Base-by-base conservation (phyloP, 2,888 invertebrate genomes). In the Nemapogon koenigi region DNA sequence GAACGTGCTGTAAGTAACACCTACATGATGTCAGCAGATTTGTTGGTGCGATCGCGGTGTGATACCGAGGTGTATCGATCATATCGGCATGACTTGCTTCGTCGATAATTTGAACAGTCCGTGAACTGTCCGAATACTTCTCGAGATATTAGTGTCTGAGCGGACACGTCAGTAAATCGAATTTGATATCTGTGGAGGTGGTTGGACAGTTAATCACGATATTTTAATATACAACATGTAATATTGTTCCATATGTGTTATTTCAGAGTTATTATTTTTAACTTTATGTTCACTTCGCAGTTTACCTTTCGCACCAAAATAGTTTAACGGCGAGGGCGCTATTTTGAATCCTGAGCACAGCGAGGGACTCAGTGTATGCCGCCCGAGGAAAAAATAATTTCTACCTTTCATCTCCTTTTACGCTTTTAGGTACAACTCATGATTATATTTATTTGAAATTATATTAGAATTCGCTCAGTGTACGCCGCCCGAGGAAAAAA, bases 11-110 rank as follows among this genome's bases (percentile, higher is more conserved):
- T 57, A 58, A 59, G 54, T 61, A 59, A 71, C 70, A 72, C 71
- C 66, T 63, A 62, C 58, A 50, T 76, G 76, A 78, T 56, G 64
- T 72, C 70, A 73, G 75, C 76, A 69, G 55, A 17, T 16, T 39
- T 39, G 62, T 68, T 69, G 57, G 67, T 39, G 62, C 71, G 76
- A 75, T 76, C 73, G 70, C 72, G 63, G 63, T 67, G 58, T 71
- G 76, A 76, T 75, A 75, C 72, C 61, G 45, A 52, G 29, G 63
- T 62, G 49, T 62, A 72, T 73, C 70, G 76, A 78, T 73, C 66
- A 47, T 63, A 75, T 73, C 76, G 59, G 52, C 45, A 54, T 78
- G 76, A 78, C 78, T 55, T 46, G 75, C 75, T 56, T 51, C 70
- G 72, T 68, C 60, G 60, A 50, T 59, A 61, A 66, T 65, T 65